Base-by-base conservation (phyloP, 1,140 invertebrate species). In the Lucilia cuprina region DNA sequence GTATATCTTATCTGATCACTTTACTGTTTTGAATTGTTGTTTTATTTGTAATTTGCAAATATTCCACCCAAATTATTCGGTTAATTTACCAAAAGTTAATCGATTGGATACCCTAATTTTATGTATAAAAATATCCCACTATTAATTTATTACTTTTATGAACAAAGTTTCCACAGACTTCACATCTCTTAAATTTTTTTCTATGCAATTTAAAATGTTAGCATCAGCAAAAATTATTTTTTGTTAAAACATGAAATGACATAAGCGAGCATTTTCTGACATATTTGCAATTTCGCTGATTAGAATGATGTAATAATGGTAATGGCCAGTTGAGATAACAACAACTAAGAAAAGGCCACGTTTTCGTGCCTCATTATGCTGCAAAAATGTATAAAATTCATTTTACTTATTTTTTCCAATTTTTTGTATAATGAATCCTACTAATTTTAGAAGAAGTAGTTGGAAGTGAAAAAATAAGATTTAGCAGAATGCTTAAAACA, bases 361-460 rank as follows among this genome's bases (percentile, higher is more conserved):
- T 78, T 80, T 80, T 80, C 19, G n/a, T 80, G 41, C 41, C 77
- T 80, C 77, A 80, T 80, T 80, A 80, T 50, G 77, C 19, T 10
- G n/a, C 25, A 41, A 34, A 34, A 75, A n/a, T 80, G n/a, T 19
- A 25, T 13, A 25, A 50, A 25, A n/a, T 50, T 41, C 35, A 25
- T 21, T 21, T 21, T 25, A 19, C 49, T 17, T 77, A 30, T 30
- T 30, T 30, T 30, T 30, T 30, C 25, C 25, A 30, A 30, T 30
- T 77, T 5, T 35, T 13, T 25, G 19, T n/a, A 25, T 70, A 21
- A 70, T 70, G 60, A 70, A 21, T 70, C 8, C 19, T 2, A 70
- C 21, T 12, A 19, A 70, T 70, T 70, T 21, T 25, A 25, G n/a
- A 8, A 5, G 55, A 14, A n/a, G 13, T 60, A 60, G 55, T n/a